These are phyloP conservation scores for Barbus barbus DNA, from an alignment of 2,113 vertebrate species.

Conservation along the genomic window DNA sequence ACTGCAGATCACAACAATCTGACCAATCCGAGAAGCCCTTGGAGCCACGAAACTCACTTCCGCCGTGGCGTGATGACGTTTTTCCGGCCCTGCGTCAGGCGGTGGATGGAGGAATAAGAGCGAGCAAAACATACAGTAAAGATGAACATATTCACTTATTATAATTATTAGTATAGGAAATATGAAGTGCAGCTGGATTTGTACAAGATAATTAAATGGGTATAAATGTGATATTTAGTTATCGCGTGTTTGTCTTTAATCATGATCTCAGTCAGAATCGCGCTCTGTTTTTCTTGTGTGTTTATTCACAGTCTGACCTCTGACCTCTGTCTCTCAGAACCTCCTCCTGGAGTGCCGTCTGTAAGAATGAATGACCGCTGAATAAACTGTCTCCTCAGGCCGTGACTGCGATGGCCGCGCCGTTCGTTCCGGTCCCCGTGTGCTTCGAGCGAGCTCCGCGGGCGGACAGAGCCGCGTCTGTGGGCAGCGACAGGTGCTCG, in stretches of 20 bases:
- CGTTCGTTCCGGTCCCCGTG: constrained; percentile 92
- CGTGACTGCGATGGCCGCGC: constrained; percentile 80
- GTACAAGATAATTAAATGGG: neutral
- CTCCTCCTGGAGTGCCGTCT: too few species aligned
- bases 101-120: constrained; percentile 1
- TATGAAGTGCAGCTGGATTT: neutral
- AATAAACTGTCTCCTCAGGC: neutral
- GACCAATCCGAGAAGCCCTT: too few species aligned
- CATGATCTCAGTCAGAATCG: too few species aligned
- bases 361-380: too few species aligned
- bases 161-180: too few species aligned
- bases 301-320: too few species aligned
- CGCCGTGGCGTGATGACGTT: neutral
- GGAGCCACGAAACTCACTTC: too few species aligned
- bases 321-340: too few species aligned
- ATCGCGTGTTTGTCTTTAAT: neutral
- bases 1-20: too few species aligned
- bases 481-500: constrained; percentile 35
- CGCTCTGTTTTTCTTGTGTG: neutral
- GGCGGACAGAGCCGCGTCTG: constrained; percentile 52
- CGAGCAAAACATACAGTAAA: constrained; percentile 1
- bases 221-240: neutral
- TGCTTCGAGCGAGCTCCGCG: constrained; percentile 78
- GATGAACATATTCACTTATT: neutral
- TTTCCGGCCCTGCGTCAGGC: constrained; percentile 5